phyloP scores from a whole-genome alignment of 2,888 invertebrate species.

The Epirrhoe alternata region DNA sequence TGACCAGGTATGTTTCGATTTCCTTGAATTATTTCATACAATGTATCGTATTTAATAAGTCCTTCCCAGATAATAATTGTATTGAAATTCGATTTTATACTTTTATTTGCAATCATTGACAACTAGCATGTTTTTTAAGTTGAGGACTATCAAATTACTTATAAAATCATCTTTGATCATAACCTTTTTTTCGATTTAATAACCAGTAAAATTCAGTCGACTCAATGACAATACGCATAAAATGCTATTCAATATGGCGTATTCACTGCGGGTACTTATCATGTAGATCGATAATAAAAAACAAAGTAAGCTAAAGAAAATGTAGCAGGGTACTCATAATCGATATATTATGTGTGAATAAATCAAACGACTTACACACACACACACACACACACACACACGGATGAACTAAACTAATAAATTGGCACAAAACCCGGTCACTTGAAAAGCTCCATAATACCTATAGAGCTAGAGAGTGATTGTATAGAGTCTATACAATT shows the following conservation, averaged over 20 bases:
- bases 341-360: slow-evolving; percentile 61
- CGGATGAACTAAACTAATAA: background rate
- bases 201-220: slow-evolving; percentile 32
- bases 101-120: background rate
- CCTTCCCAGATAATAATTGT: too few relatives aligned
- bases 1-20: too few relatives aligned
- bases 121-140: background rate
- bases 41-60: too few relatives aligned
- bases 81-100: too few relatives aligned
- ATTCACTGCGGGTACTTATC: slow-evolving; percentile 60
- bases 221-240: slow-evolving; percentile 42
- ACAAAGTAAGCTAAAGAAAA: slow-evolving; percentile 56
- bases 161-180: slow-evolving; percentile 19
- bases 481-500: too few relatives aligned
- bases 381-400: slow-evolving; percentile 31
- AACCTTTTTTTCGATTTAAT: slow-evolving; percentile 19
- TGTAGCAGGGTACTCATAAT: slow-evolving; percentile 54
- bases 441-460: too few relatives aligned
- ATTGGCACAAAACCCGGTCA: too few relatives aligned
- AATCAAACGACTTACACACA: slow-evolving; percentile 53
- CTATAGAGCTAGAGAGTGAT: background rate
- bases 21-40: too few relatives aligned
- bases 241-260: slow-evolving; percentile 47
- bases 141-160: background rate
- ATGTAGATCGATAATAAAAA: slow-evolving; percentile 55